Evolutionary conservation across 2,797 vertebrate genomes (phyloP), one percentile per base, ranked within the genome.

Genomic region (Chaetodon trifasciatus): DNA sequence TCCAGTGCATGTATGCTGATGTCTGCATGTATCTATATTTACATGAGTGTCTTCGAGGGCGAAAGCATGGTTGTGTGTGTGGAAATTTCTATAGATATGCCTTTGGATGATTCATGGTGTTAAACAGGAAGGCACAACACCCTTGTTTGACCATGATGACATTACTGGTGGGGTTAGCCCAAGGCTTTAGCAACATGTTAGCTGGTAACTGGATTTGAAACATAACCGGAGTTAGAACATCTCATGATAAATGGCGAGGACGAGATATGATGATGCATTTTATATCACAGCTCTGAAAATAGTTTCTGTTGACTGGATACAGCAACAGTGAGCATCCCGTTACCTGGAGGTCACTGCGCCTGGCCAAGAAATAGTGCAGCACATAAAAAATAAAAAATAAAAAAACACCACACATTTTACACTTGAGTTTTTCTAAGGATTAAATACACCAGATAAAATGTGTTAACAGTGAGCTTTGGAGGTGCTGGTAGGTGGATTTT

Each of bases 31-130:
- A 61, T 62, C 69, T 70, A 46, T 70, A 66, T 81, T 56, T 76
- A 67, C 44, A 28, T 32, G 50, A 4, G 12, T 1, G 9, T 56
- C 12, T 11, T 37, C 0, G 32, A 56, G 63, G 58, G 63, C 35
- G 46, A 69, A 44, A 69, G 49, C 61, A 5, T 0, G 15, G 61
- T 0, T 35, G 47, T 35, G 49, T 19, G 35, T n/a, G 49, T 15
- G 50, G 28, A 74, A 57, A 69, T 28, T 12, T 64, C n/a, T 21
- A 19, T 15, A 7, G 32, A 39, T 58, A 28, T 16, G 40, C 19
- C 37, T 68, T 67, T 17, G 39, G 70, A 81, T 79, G 78, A 89
- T 47, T 81, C 24, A 81, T 39, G 55, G 47, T 32, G 57, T 56
- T 42, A 16, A 76, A 76, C 16, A 47, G 50, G 24, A 70, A 37